Percentiles rank a stretch among this genome's conserved stretches.
These are phyloP conservation scores for Polymixis flavicincta DNA, from an alignment of 2,888 invertebrate species.

Conservation along the genomic window DNA sequence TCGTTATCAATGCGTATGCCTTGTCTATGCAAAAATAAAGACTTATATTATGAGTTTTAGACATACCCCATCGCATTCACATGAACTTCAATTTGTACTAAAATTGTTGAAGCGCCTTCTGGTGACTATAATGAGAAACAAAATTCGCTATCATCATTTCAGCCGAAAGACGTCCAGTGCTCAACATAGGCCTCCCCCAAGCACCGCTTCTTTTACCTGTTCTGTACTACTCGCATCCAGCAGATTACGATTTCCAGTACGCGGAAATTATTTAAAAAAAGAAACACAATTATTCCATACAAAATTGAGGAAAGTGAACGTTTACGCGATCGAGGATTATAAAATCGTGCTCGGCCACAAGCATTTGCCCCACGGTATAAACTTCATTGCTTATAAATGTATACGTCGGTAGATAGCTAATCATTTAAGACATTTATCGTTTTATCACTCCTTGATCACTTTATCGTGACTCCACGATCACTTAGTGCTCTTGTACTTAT, in stretches of 20 bases:
- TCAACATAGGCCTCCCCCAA: no score
- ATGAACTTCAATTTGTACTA: no score
- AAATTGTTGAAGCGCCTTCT: no score
- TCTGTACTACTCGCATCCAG: no score
- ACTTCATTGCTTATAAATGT: neutral
- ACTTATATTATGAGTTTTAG: neutral
- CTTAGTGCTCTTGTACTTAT: conserved; percentile 23
- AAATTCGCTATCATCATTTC: no score
- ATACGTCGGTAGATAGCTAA: conserved; percentile 35
- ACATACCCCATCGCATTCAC: neutral
- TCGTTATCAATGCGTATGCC: neutral
- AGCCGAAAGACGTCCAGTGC: no score
- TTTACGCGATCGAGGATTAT: neutral
- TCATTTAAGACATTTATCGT: conserved; percentile 28
- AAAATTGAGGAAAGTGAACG: neutral
- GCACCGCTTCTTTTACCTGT: no score
- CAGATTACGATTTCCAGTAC: no score
- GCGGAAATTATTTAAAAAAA: no score
- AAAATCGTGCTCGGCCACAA: neutral
- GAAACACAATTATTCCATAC: neutral
- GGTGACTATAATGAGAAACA: neutral
- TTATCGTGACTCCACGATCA: conserved; percentile 13
- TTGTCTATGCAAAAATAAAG: neutral
- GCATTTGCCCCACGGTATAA: neutral
- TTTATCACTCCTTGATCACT: conserved; percentile 14